Evolutionary conservation across 2,888 invertebrate genomes (phyloP), one percentile per base, ranked within the genome.

Genomic region (Standfussiana lucernea): DNA sequence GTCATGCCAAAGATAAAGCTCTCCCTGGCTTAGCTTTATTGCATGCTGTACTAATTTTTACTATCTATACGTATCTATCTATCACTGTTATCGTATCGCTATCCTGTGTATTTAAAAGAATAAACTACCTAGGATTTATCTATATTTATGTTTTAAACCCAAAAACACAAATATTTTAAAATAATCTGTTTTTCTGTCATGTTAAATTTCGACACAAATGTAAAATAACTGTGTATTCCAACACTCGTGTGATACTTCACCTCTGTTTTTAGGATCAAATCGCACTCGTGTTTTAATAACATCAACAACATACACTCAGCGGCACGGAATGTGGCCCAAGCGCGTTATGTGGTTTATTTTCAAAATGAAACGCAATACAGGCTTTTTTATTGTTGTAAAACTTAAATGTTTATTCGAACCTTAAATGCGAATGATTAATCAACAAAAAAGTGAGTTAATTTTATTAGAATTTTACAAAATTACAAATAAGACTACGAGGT

Each of bases 181-280:
- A n/a, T n/a, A n/a, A 56, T 32, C 59, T 59, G 18, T 10, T 21
- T 61, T 35, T 61, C 10, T 61, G 7, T 56, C n/a, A 8, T 32
- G 8, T 18, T 56, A 28, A 2, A 53, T n/a, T n/a, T n/a, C n/a
- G n/a, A n/a, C n/a, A n/a, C 1, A 32, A 32, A n/a, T 61, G 15
- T 61, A 40, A 47, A 8, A 47, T 5, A 67, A 47, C 45, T 45
- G 32, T 13, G 47, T 35, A 10, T 47, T 24, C 24, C 32, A 32
- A 67, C 35, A 67, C 18, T 70, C 4, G 4, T 71, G 40, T 21
- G 21, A 13, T 35, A n/a, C 13, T 13, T 35, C 21, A 42, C 8
- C 21, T 71, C n/a, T 21, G n/a, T n/a, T 72, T 71, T 72, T 35
- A 64, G 64, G 15, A 45, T 72, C 6, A 45, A 35, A 72, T n/a